A percentile compares a stretch with the other conserved stretches of the same genome.
Evolutionary conservation across 1,140 invertebrate species (phyloP).

Genomic region (Bombus vancouverensis): DNA sequence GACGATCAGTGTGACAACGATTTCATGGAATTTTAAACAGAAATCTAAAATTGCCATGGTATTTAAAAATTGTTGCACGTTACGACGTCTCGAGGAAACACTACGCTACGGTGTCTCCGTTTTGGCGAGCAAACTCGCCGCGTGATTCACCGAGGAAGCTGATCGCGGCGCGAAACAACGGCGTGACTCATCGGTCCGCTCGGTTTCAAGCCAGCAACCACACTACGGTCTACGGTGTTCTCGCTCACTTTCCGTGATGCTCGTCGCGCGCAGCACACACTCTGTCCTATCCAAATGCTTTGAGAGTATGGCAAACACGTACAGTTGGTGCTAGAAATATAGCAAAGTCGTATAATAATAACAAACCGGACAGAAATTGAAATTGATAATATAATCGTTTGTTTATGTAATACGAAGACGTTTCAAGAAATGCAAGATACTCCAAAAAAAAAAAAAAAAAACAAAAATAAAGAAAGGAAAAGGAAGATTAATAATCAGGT

Average conservation of each 20-base stretch:
- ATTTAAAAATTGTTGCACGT: not conserved
- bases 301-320: not conserved
- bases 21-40: not conserved
- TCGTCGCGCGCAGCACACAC: not conserved
- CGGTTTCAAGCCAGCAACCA: conserved; percentile 60
- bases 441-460: not conserved
- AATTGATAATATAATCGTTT: not conserved
- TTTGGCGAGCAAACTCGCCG: conserved; percentile 38
- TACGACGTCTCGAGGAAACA: not conserved
- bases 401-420: not conserved
- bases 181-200: conserved; percentile 59
- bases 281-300: conserved; percentile 2
- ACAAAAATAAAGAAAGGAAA: not conserved
- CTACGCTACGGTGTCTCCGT: conserved; percentile 25
- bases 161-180: conserved; percentile 50
- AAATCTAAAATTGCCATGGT: not conserved
- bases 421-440: too few relatives aligned
- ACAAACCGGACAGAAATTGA: not conserved
- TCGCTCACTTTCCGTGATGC: conserved; percentile 43
- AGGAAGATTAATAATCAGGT: not conserved
- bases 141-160: conserved; percentile 64
- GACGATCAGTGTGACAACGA: not conserved
- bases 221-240: conserved; percentile 4
- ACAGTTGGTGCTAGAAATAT: not conserved
- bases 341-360: not conserved